Evolutionary conservation across 2,113 vertebrate genomes (phyloP).

Genomic region (Chionis minor): DNA sequence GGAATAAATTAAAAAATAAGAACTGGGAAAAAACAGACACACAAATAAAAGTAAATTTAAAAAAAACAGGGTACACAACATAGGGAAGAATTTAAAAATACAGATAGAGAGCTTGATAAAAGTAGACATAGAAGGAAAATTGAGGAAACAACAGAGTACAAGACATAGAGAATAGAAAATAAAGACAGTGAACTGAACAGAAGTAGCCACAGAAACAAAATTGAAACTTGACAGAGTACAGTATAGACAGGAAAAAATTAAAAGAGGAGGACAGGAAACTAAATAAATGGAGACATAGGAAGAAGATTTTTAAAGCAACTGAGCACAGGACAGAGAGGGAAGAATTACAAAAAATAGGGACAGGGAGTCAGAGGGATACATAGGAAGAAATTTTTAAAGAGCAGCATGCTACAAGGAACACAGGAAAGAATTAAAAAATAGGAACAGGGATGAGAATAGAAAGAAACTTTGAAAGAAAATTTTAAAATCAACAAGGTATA

Average conservation of each 20-base stretch:
- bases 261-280: neutral
- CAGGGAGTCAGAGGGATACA: neutral
- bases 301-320: neutral
- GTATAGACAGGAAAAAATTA: too few species aligned
- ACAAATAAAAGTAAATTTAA: neutral
- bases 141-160: neutral
- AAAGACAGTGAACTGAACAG: neutral
- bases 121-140: neutral
- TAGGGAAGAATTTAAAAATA: neutral
- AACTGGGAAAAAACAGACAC: neutral
- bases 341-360: neutral
- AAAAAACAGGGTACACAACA: neutral
- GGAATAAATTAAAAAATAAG: neutral
- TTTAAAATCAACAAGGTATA: neutral
- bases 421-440: neutral
- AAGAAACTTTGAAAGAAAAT: neutral
- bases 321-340: neutral
- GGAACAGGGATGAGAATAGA: neutral
- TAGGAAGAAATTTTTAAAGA: neutral
- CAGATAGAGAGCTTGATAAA: neutral
- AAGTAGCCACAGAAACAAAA: neutral
- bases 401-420: neutral
- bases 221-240: neutral
- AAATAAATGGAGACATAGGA: neutral
- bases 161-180: neutral